These are phyloP conservation scores for Melitaea athalia DNA, from an alignment of 2,888 invertebrate genomes.

Conservation along the genomic window DNA sequence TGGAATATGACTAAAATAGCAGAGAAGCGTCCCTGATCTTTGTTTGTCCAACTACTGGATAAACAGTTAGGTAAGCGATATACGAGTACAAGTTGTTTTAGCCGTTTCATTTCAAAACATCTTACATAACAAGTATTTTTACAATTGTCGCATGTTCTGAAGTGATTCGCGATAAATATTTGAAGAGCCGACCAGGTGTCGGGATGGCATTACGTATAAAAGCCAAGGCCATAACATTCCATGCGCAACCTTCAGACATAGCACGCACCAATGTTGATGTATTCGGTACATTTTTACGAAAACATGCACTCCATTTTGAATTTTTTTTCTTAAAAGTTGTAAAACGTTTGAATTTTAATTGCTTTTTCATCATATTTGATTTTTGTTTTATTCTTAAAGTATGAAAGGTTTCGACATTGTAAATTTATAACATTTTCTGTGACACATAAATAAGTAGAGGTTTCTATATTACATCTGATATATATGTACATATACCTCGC, in stretches of 20 bases:
- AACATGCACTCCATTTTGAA: not conserved
- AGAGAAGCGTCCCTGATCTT: not conserved
- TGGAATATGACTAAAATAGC: too few relatives aligned
- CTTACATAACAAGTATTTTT: not conserved
- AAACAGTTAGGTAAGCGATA: not conserved
- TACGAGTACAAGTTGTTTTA: not conserved
- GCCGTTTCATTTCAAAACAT: not conserved
- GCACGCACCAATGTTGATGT: not conserved
- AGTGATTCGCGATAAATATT: not conserved
- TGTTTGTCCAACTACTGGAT: not conserved
- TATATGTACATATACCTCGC: too few relatives aligned
- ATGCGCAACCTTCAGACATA: not conserved
- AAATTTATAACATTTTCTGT: too few relatives aligned
- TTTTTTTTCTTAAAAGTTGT: not conserved
- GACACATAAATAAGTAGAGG: too few relatives aligned
- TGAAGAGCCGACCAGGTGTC: constrained; percentile 1
- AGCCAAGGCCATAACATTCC: constrained; percentile 1
- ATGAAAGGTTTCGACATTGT: too few relatives aligned
- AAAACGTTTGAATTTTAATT: too few relatives aligned
- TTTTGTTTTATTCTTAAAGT: too few relatives aligned
- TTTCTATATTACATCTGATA: too few relatives aligned
- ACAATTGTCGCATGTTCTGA: not conserved
- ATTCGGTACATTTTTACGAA: not conserved
- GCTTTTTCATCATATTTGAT: too few relatives aligned
- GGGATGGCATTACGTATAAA: constrained; percentile 5